A percentile compares a stretch with the other conserved stretches of the same genome.
These are phyloP conservation scores for Ciconia stormi DNA, from an alignment of 2,113 vertebrate genomes.

Conservation along the genomic window DNA sequence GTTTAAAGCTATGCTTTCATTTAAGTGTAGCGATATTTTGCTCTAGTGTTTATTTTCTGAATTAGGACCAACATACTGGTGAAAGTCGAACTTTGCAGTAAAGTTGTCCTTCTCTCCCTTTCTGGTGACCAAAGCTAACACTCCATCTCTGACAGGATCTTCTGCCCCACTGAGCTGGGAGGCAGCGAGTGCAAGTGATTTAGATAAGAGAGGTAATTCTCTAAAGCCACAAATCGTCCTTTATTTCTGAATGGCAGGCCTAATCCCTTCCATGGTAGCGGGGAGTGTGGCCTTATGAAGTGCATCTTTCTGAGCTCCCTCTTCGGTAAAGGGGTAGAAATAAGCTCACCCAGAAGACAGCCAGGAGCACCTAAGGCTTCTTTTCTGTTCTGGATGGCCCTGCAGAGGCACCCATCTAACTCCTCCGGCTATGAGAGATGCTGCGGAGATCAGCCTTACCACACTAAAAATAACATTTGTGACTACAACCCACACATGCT, in stretches of 20 bases:
- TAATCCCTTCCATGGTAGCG: not conserved
- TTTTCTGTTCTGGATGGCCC: not conserved
- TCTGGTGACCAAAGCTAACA: not conserved
- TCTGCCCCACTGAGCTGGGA: not conserved
- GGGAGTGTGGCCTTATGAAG: not conserved
- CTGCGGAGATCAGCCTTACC: not conserved
- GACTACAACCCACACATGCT: not conserved
- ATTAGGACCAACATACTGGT: not conserved
- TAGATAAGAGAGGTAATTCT: not conserved
- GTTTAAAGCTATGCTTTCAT: not conserved
- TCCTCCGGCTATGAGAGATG: not conserved
- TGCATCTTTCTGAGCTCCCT: not conserved
- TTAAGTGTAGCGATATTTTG: not conserved
- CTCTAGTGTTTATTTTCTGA: not conserved
- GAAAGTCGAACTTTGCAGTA: not conserved
- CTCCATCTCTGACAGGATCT: not conserved
- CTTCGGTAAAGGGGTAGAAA: not conserved
- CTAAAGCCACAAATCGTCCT: not conserved
- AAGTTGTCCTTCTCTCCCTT: not conserved
- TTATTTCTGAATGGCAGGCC: not conserved
- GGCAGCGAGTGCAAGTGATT: not conserved
- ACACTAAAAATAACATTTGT: fast-evolving
- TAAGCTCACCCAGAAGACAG: not conserved
- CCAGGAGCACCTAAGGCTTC: not conserved
- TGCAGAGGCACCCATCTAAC: not conserved